These are phyloP conservation scores for Oreotragus oreotragus DNA, from an alignment of 2,113 vertebrate species.

Conservation along the genomic window DNA sequence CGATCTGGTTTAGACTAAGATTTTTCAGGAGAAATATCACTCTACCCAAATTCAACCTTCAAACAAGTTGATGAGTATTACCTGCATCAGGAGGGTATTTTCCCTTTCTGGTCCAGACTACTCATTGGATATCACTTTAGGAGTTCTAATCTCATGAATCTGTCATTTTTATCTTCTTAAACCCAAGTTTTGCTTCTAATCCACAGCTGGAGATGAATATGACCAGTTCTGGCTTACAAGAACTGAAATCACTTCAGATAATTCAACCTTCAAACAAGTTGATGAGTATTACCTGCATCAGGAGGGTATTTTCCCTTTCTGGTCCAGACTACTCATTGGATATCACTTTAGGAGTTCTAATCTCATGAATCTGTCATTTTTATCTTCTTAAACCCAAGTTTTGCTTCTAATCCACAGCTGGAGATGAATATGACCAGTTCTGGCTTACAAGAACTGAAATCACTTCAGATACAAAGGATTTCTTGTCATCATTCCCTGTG, in stretches of 20 bases:
- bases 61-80: background rate
- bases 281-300: no score
- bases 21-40: background rate
- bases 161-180: background rate
- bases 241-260: background rate
- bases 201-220: background rate
- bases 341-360: background rate
- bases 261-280: no score
- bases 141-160: background rate
- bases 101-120: background rate
- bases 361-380: background rate
- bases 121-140: background rate
- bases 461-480: background rate
- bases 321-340: no score
- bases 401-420: background rate
- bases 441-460: background rate
- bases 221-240: background rate
- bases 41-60: background rate
- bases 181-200: background rate
- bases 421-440: background rate
- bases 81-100: background rate
- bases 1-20: background rate
- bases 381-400: background rate
- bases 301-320: no score
- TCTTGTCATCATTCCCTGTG: background rate